phyloP scores from a whole-genome alignment of 2,113 vertebrate species.

The Chamaea fasciata region DNA sequence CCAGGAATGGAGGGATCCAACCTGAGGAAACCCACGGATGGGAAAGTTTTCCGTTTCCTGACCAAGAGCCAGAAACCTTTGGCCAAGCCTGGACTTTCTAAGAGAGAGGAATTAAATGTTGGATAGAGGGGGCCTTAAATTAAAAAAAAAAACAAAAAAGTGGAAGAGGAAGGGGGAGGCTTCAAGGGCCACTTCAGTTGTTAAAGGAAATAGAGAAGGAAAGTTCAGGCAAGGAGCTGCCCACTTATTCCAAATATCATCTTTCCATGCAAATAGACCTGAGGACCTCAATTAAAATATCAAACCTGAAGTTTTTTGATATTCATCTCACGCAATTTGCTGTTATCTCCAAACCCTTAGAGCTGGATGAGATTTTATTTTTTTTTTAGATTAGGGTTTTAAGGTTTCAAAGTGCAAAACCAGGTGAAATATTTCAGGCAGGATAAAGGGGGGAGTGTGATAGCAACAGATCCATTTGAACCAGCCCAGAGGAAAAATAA shows the following conservation, averaged over 20 bases:
- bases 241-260: not conserved
- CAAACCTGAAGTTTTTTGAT: not conserved
- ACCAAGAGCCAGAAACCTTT: not conserved
- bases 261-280: not conserved
- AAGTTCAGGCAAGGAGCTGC: not conserved
- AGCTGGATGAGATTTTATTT: not conserved
- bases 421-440: not conserved
- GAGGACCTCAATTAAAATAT: not conserved
- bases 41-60: not conserved
- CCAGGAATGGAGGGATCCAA: not conserved
- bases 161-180: not conserved
- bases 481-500: not conserved
- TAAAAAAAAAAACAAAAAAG: not conserved
- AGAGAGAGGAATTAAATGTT: not conserved
- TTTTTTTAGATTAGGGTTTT: not conserved
- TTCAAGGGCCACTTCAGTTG: not conserved
- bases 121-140: not conserved
- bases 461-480: not conserved
- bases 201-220: not conserved
- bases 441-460: not conserved
- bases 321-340: not conserved
- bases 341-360: not conserved
- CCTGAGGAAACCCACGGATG: not conserved
- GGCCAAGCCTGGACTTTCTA: not conserved
- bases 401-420: not conserved